Evolutionary conservation across 2,888 invertebrate species (phyloP), one percentile per base, ranked within the genome.

Genomic region (Rotaria sp.): DNA sequence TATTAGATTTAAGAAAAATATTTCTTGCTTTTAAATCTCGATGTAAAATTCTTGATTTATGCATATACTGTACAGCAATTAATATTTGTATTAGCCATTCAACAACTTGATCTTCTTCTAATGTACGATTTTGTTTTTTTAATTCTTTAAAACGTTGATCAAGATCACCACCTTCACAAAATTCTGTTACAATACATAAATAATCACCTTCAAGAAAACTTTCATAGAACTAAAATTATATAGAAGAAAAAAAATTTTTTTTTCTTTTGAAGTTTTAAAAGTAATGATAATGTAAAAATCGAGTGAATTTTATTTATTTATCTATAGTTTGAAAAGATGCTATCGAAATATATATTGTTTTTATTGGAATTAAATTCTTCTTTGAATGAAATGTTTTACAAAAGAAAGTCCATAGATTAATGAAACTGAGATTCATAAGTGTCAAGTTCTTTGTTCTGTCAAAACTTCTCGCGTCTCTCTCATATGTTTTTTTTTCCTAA

Each of bases 161-260:
- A 50, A 91, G 87, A 88, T 91, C 91, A 41, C 91, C 91, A 84
- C 91, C 91, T 89, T 91, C 91, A 88, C 91, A 91, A 88, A 89
- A 91, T 87, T 91, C 91, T 45, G 91, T 91, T 18, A 91, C 89
- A 87, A 91, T 91, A 87, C 91, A 91, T 88, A 90, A 91, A 87
- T 88, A 90, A 86, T 91, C 91, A 75, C 89, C 89, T 88, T 91
- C 90, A 48, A 86, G 75, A 85, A 85, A 84, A 59, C 86, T 86
- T 45, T 84, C 85, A 59, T 24, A 85, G 41, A 84, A 84, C 84
- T 84, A 80, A n/a, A 80, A 50, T 50, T 13, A 50, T 50, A 50
- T 10, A 50, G 7, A 41, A 21, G 4, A 35, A 35, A 21, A 75
- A 38, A 59, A n/a, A 26, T 2, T n/a, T 48, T 21, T 21, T 26